Percentiles rank a stretch among this genome's conserved stretches.
Conservation (phyloP, 2,888 invertebrate species). For the Parelbella ahira region DNA sequence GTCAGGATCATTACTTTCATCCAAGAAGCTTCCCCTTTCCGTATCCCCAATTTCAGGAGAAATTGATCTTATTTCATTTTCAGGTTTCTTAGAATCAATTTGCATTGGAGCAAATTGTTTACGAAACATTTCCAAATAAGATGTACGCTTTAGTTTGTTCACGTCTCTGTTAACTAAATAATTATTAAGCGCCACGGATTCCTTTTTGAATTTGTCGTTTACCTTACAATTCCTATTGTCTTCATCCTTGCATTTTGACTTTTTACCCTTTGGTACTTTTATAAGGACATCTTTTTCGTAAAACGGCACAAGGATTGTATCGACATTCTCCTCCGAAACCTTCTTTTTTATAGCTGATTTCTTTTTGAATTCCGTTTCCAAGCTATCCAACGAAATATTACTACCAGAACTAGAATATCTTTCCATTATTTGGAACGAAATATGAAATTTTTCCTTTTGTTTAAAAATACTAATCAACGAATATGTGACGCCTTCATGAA, state of each 20-base stretch:
- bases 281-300: conserved; percentile 72
- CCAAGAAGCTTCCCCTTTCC: conserved; percentile 61
- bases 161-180: conserved; percentile 60
- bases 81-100: conserved; percentile 27
- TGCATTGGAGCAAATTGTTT: conserved; percentile 50
- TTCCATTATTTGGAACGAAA: conserved; percentile 43
- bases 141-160: conserved; percentile 40
- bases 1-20: conserved; percentile 39
- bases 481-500: conserved; percentile 52
- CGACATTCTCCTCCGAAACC: conserved; percentile 48
- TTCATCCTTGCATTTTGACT: conserved; percentile 38
- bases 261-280: conserved; percentile 56
- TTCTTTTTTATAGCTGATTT: conserved; percentile 38
- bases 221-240: conserved; percentile 29
- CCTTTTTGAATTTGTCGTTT: conserved; percentile 36
- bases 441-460: conserved; percentile 43
- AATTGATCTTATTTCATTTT: conserved; percentile 57
- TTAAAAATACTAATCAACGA: conserved; percentile 45
- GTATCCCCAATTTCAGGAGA: conserved; percentile 70
- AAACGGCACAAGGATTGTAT: conserved; percentile 70
- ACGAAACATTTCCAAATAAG: conserved; percentile 66
- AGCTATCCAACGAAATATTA: conserved; percentile 63
- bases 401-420: conserved; percentile 51
- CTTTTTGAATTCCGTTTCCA: conserved; percentile 49
- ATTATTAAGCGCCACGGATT: conserved; percentile 37